phyloP scores from a whole-genome alignment of 2,797 vertebrate genomes.

The Philypnodon macrostomus region DNA sequence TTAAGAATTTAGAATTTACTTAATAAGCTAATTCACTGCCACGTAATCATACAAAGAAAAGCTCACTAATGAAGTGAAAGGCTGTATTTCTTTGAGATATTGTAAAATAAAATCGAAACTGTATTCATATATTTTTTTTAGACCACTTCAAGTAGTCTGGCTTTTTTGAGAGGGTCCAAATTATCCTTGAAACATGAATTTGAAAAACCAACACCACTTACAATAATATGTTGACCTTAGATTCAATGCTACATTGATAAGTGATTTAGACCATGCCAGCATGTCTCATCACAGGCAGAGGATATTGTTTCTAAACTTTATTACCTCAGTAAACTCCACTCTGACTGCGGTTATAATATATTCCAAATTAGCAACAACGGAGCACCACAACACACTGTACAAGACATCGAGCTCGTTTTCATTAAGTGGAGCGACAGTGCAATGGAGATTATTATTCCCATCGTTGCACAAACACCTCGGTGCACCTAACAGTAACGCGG shows the following conservation, averaged over 20 bases:
- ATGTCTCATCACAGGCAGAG: not conserved
- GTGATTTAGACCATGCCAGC: no score
- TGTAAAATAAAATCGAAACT: no score
- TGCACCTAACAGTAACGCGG: conserved; percentile 39
- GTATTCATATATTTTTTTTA: no score
- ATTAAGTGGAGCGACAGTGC: conserved; percentile 54
- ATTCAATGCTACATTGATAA: no score
- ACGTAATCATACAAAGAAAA: no score
- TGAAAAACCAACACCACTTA: not conserved
- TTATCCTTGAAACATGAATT: not conserved
- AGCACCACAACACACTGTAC: conserved; percentile 29
- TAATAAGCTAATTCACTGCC: no score
- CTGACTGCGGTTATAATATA: conserved; percentile 30
- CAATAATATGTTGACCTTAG: not conserved
- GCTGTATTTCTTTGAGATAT: no score
- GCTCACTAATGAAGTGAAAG: no score
- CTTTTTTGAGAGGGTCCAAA: not conserved
- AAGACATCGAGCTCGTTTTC: conserved; percentile 43
- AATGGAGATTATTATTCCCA: conserved; percentile 55
- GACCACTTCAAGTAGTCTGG: not conserved
- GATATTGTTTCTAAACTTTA: not conserved
- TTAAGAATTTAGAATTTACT: no score
- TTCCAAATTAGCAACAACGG: conserved; percentile 34
- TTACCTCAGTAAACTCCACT: conserved; percentile 10
- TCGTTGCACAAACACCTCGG: conserved; percentile 50